Conservation (phyloP, 2,113 vertebrate species). For the Gnathonemus longibarbis region DNA sequence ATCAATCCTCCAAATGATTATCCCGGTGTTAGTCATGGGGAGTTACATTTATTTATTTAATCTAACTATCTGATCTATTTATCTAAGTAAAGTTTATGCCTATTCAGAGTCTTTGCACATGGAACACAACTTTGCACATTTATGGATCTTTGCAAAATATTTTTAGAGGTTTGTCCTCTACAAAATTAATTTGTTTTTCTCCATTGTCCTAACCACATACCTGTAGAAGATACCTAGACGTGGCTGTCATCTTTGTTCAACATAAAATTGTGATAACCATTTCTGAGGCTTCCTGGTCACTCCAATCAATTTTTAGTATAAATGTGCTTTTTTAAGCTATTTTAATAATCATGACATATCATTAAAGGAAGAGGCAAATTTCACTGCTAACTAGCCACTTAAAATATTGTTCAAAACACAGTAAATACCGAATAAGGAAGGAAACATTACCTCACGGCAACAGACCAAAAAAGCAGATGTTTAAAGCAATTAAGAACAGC, state of each 20-base stretch:
- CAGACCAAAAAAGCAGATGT: not conserved
- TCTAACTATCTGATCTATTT: not conserved
- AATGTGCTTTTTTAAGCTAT: not conserved
- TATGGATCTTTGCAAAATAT: not conserved
- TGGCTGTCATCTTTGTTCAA: not conserved
- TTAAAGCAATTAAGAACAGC: not conserved
- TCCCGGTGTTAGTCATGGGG: not conserved
- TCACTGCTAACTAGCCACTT: not conserved
- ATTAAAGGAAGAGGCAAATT: not conserved
- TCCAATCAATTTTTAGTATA: not conserved
- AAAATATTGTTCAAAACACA: not conserved
- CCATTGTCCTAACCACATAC: not conserved
- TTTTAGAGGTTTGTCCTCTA: not conserved
- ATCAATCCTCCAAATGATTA: not conserved
- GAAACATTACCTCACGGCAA: not conserved
- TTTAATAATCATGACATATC: not conserved
- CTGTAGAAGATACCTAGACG: not conserved
- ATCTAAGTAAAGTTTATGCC: not conserved
- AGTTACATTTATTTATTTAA: not conserved
- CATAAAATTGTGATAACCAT: not conserved
- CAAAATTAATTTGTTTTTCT: not conserved
- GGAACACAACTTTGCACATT: not conserved
- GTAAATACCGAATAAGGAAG: not conserved
- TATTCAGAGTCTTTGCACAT: not conserved
- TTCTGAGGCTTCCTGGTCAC: not conserved